Base-by-base conservation (phyloP, 1,140 invertebrate species). In the Batillaria attramentaria region DNA sequence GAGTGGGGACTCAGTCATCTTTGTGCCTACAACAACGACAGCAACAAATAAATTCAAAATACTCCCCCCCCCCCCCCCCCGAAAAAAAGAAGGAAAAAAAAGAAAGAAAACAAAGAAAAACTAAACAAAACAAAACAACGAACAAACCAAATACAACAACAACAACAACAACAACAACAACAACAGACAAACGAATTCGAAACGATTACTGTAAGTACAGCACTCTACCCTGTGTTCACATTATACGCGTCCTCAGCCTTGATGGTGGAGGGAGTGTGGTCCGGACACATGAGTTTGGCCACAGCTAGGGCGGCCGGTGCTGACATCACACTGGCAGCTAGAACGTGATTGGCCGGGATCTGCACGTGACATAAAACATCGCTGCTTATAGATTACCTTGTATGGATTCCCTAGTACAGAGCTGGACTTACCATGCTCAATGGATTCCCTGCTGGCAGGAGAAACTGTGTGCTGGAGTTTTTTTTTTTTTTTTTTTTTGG, bases 251-350 rank as follows among this genome's bases (percentile, higher is more conserved):
- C 69, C 0, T 81, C 68, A 1, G 18, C 37, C 4, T 37, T 35
- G 13, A 35, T 37, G 37, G 31, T 46, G 46, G 66, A 94, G 72
- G 94, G 91, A 39, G 66, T 20, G 33, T 74, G 74, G 60, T 99
- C 97, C 0, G 97, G 97, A 92, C 95, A 95, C 83, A 97, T 93
- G 6, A 99, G 91, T 90, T 99, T 99, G 1, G 96, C 93, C 81
- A 94, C 95, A 81, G 95, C 95, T 4, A 99, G 91, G 0, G 97
- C 94, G 16, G 96, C 96, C 0, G 97, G 97, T 1, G 97, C 97
- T 0, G 96, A 95, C 97, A 99, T 98, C 0, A 98, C 94, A 72
- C 95, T 96, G 0, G 97, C 96, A 0, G 96, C 96, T 66, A 99
- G 94, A 18, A 91, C 78, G 81, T 91, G 90, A 72, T 84, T 85